phyloP scores from a whole-genome alignment of 2,797 vertebrate species.

The Anguilla pacifica region DNA sequence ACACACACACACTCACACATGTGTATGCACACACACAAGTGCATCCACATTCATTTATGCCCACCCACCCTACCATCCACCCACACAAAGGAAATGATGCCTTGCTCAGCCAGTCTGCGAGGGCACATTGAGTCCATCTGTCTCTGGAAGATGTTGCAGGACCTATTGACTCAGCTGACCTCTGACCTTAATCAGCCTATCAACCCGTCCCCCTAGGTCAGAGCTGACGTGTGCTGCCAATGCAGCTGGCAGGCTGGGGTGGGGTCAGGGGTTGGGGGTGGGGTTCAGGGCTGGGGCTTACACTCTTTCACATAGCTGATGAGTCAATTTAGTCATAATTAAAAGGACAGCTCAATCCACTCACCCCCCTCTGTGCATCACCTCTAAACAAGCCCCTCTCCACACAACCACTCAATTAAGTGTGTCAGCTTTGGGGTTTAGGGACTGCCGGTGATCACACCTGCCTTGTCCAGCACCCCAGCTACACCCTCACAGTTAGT shows the following conservation, averaged over 20 bases:
- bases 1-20: background rate
- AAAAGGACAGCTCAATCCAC: slow-evolving; percentile 19
- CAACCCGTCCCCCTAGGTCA: slow-evolving; percentile 40
- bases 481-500: background rate
- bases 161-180: slow-evolving; percentile 41
- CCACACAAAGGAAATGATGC: slow-evolving; percentile 8
- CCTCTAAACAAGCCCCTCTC: slow-evolving; percentile 19
- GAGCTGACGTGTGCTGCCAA: slow-evolving; percentile 20
- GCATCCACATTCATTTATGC: background rate
- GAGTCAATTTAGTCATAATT: slow-evolving; percentile 32
- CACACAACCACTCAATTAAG: slow-evolving; percentile 24
- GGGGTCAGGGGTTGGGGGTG: slow-evolving; percentile 8
- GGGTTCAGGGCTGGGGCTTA: slow-evolving; percentile 20
- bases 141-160: slow-evolving; percentile 26
- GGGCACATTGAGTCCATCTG: slow-evolving; percentile 40
- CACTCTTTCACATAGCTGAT: slow-evolving; percentile 24
- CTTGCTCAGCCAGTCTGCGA: background rate
- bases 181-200: slow-evolving; percentile 37
- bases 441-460: slow-evolving; percentile 12
- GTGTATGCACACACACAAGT: slow-evolving; percentile 16
- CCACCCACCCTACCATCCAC: background rate
- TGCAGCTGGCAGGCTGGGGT: slow-evolving; percentile 33
- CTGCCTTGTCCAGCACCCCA: background rate
- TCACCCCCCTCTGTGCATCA: background rate
- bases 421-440: slow-evolving; percentile 2